A percentile compares a stretch with the other conserved stretches of the same genome.
Conservation (phyloP, 2,113 vertebrate genomes). For the Limnothrissa miodon region DNA sequence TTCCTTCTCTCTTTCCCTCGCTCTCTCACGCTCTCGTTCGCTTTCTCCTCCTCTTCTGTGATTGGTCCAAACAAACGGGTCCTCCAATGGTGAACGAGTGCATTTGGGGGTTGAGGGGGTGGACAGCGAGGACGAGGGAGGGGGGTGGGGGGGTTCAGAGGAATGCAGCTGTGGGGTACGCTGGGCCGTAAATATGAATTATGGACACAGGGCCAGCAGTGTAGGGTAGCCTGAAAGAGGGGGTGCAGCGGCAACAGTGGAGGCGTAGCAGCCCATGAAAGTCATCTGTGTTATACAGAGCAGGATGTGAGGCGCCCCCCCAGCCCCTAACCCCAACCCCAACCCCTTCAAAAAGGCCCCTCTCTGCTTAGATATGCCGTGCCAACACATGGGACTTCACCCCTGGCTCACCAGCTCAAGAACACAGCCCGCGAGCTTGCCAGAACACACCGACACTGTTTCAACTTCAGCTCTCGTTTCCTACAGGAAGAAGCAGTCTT, state of each 20-base stretch:
- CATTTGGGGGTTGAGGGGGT: too few species aligned
- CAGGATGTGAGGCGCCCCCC: background rate
- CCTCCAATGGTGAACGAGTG: background rate
- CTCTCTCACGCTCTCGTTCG: background rate
- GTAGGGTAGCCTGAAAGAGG: background rate
- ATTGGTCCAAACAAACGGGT: background rate
- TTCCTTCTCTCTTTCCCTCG: background rate
- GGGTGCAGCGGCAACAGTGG: background rate
- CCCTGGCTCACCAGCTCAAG: too few species aligned
- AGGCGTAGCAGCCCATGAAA: background rate
- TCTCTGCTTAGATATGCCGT: background rate
- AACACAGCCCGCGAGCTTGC: too few species aligned
- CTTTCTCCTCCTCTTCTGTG: background rate
- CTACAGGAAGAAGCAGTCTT: too few species aligned
- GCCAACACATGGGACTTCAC: too few species aligned
- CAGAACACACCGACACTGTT: too few species aligned
- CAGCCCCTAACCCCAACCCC: too few species aligned
- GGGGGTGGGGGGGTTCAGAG: background rate
- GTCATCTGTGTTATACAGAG: background rate
- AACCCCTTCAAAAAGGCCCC: background rate
- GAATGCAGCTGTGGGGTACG: background rate
- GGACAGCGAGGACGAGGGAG: too few species aligned
- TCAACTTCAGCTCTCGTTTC: too few species aligned
- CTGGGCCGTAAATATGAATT: slow-evolving; percentile 17
- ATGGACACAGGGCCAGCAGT: background rate